A percentile compares a stretch with the other conserved stretches of the same genome.
phyloP scores from a whole-genome alignment of 2,113 vertebrate genomes.

The Climacteris rufus region DNA sequence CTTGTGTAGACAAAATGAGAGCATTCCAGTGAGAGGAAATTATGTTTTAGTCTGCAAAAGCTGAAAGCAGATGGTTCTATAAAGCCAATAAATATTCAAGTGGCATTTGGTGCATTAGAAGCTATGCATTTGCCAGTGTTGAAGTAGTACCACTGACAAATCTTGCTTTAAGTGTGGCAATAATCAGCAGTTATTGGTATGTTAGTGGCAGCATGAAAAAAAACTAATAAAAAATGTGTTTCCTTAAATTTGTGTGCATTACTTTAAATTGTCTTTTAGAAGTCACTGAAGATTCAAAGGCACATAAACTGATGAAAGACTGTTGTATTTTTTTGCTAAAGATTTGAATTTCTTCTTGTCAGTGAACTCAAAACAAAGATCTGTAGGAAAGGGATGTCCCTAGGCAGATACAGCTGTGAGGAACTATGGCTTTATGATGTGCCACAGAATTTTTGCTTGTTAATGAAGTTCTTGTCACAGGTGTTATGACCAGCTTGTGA shows the following conservation, averaged over 20 bases:
- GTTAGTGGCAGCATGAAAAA: neutral
- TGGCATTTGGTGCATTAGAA: neutral
- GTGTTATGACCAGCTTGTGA: neutral
- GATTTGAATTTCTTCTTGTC: neutral
- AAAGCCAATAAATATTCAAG: neutral
- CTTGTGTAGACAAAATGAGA: neutral
- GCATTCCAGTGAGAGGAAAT: neutral
- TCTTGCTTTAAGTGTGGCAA: neutral
- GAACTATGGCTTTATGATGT: neutral
- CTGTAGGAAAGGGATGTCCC: neutral
- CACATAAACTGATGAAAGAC: neutral
- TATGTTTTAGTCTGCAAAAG: neutral
- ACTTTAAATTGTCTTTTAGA: neutral
- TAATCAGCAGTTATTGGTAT: neutral
- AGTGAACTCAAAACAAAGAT: neutral
- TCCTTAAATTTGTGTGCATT: neutral
- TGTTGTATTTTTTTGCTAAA: neutral
- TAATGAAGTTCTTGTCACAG: neutral
- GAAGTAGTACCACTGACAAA: neutral
- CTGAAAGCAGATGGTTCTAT: neutral
- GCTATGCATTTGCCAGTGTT: neutral
- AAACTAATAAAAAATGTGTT: neutral
- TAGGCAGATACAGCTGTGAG: neutral
- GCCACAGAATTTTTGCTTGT: neutral
- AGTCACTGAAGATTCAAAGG: neutral